Conservation (phyloP, 2,797 vertebrate species). For the Malurus splendens region DNA sequence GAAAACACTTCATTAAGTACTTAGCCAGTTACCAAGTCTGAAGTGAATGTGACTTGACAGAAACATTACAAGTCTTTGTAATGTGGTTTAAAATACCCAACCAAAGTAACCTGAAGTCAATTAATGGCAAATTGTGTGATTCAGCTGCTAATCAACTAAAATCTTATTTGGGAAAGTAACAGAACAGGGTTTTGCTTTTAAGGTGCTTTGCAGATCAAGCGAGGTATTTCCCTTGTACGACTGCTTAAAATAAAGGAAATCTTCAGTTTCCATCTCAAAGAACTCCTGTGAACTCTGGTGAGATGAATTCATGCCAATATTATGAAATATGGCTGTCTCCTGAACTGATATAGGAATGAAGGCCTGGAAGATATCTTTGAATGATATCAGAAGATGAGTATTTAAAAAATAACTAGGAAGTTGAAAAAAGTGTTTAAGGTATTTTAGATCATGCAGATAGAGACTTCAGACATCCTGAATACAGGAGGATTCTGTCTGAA, state of each 20-base stretch:
- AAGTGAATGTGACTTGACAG: background rate
- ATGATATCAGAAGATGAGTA: background rate
- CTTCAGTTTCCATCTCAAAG: background rate
- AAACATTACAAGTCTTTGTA: background rate
- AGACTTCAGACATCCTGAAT: background rate
- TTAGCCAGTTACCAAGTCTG: background rate
- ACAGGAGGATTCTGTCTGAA: background rate
- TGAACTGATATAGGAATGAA: background rate
- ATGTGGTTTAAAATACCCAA: background rate
- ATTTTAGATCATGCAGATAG: background rate
- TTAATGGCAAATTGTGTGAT: background rate
- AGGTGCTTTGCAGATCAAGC: background rate
- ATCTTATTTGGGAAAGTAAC: background rate
- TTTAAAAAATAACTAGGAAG: background rate
- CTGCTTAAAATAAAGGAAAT: background rate
- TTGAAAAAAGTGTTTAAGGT: background rate
- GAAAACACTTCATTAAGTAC: slow-evolving; percentile 4
- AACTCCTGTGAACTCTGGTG: background rate
- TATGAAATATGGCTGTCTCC: background rate
- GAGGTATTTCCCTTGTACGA: background rate
- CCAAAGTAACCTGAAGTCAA: background rate
- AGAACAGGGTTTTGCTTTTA: background rate
- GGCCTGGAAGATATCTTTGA: background rate
- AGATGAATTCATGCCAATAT: background rate
- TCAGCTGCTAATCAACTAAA: background rate